Evolutionary conservation across 2,888 invertebrate genomes (phyloP), one percentile per base, ranked within the genome.

Genomic region (Geophilus truncorum): DNA sequence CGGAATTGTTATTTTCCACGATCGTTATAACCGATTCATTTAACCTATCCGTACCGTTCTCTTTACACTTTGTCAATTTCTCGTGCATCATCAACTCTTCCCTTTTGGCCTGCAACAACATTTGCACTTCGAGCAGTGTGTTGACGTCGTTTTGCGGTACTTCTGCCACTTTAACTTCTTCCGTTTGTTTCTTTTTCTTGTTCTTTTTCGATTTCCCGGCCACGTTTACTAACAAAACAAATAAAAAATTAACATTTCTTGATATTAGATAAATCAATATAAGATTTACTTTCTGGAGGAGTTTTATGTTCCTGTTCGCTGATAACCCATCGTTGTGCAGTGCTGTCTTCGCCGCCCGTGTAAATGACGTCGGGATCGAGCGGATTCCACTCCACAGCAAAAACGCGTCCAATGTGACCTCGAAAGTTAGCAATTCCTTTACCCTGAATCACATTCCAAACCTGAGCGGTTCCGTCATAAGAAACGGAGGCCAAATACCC

Each of bases 401-500:
- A 86, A 40, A 91, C 85, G 36, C 90, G 87, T 79, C 88, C 88
- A 78, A 85, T 83, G 85, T 92, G 92, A 4, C 89, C 90, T 12
- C 86, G 86, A 87, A 90, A 93, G 80, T 92, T 90, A 0, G 90
- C 90, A 79, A 92, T 83, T 84, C 91, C 82, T 77, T 87, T 87
- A 84, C 89, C 88, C 5, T 87, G 88, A 77, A 87, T 86, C 12
- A 91, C 89, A 86, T 92, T 90, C 92, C 92, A 92, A 18, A 94
- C 93, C 87, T 92, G 90, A 28, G 91, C 91, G 34, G 91, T 90
- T 28, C 89, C 87, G 86, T 94, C 94, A 82, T 91, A 92, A 0
- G 93, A 92, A 0, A 91, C 91, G 2, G 93, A 91, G 6, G 92
- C 89, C 75, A 95, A 87, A 77, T 89, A 87, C 0, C 90, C 91